Percentiles rank a stretch among this genome's conserved stretches.
phyloP scores from a whole-genome alignment of 2,888 invertebrate species.

The Bugula neritina region DNA sequence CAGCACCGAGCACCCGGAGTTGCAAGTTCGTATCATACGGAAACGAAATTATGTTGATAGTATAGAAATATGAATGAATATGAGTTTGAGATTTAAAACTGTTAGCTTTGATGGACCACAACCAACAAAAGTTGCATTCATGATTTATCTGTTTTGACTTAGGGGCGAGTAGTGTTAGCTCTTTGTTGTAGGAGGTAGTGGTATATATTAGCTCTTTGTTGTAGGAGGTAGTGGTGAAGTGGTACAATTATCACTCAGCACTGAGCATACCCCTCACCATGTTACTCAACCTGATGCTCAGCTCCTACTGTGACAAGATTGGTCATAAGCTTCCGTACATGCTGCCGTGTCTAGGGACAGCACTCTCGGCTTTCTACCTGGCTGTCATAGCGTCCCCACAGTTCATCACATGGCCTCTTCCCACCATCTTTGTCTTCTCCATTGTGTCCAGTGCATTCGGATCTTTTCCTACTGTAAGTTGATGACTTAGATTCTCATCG shows the following conservation, averaged over 20 bases:
- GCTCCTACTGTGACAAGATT: slow-evolving; percentile 11
- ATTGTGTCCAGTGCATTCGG: not conserved
- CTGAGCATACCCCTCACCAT: not conserved
- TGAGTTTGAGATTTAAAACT: no score
- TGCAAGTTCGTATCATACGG: not conserved
- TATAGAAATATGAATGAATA: no score
- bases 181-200: no score
- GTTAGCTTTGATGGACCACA: no score
- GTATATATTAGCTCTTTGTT: no score
- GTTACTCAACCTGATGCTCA: not conserved
- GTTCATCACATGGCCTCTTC: not conserved
- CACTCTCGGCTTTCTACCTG: not conserved
- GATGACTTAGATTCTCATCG: no score
- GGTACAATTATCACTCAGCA: not conserved
- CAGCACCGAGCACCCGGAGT: not conserved
- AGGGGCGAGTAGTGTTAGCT: no score
- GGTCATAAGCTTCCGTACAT: slow-evolving; percentile 12
- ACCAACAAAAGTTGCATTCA: no score
- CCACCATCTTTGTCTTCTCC: not conserved
- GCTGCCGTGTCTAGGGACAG: not conserved
- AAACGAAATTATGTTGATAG: no score
- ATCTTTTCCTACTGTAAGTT: slow-evolving; percentile 1
- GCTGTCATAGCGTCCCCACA: not conserved
- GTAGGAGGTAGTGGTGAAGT: not conserved
- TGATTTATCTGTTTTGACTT: no score